phyloP scores from a whole-genome alignment of 2,888 invertebrate species.

The Psylliodes chrysocephalus region DNA sequence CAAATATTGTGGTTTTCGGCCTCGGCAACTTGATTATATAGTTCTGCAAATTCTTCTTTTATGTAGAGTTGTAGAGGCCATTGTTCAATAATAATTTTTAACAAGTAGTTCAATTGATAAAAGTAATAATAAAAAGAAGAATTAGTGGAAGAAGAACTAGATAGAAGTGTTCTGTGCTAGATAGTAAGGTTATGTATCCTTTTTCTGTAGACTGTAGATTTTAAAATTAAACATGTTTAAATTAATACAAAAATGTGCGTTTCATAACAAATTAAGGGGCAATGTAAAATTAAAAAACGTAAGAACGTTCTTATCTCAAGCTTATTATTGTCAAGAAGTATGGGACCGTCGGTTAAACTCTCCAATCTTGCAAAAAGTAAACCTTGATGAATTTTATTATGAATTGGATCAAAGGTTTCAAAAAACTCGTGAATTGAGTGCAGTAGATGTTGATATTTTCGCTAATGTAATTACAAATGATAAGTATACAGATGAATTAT shows the following conservation, averaged over 20 bases:
- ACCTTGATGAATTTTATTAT: conserved; percentile 75
- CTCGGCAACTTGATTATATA: too few relatives aligned
- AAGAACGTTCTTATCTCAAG: conserved; percentile 74
- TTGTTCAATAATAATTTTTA: too few relatives aligned
- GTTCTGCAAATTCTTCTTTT: too few relatives aligned
- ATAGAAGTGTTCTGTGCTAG: too few relatives aligned
- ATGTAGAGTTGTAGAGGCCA: too few relatives aligned
- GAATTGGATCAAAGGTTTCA: conserved; percentile 76
- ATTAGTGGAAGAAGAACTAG: too few relatives aligned
- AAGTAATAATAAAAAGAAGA: too few relatives aligned
- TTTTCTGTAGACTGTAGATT: neutral
- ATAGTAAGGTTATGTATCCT: neutral
- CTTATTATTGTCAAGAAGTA: conserved; percentile 76
- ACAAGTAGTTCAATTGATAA: too few relatives aligned
- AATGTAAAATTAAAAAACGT: neutral
- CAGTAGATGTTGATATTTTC: conserved; percentile 86
- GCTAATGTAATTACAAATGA: conserved; percentile 74
- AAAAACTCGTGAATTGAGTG: conserved; percentile 72
- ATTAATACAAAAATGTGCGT: conserved; percentile 10
- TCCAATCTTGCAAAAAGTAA: conserved; percentile 70
- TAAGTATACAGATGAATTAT: conserved; percentile 74
- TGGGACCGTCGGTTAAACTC: conserved; percentile 76
- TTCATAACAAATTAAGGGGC: neutral
- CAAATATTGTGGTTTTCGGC: too few relatives aligned
- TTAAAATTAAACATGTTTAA: conserved; percentile 36